phyloP scores from a whole-genome alignment of 2,113 vertebrate genomes.

The Eptesicus fuscus region DNA sequence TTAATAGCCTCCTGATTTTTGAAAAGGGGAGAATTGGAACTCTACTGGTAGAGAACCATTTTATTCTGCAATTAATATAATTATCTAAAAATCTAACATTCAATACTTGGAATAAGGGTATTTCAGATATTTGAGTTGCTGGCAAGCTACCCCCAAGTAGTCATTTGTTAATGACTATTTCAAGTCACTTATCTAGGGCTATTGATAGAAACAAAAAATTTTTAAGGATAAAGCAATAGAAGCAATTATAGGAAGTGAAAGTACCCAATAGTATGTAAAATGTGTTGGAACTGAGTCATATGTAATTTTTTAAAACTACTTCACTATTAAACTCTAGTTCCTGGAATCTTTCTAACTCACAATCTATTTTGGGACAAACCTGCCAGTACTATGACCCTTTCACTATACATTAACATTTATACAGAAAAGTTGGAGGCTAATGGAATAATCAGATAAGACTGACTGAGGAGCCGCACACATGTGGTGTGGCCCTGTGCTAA shows the following conservation, averaged over 20 bases:
- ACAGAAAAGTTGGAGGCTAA: neutral
- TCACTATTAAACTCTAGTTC: constrained; percentile 50
- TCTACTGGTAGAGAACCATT: neutral
- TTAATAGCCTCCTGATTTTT: constrained; percentile 8
- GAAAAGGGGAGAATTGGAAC: neutral
- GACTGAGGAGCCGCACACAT: neutral
- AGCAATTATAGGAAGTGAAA: constrained; percentile 34
- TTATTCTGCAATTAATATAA: constrained; percentile 9
- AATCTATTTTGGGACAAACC: constrained; percentile 34
- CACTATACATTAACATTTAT: neutral
- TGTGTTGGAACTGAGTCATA: constrained; percentile 37
- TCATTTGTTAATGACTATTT: constrained; percentile 12
- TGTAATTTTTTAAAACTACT: constrained; percentile 11
- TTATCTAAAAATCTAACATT: constrained; percentile 18
- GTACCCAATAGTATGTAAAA: neutral
- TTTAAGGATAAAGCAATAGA: neutral
- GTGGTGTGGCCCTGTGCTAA: neutral
- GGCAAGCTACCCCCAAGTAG: neutral
- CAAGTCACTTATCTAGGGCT: constrained; percentile 1
- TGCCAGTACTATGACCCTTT: neutral
- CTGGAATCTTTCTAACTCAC: constrained; percentile 46
- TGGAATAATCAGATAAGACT: neutral
- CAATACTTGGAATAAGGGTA: neutral
- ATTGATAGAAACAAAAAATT: constrained; percentile 27
- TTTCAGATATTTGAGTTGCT: constrained; percentile 12